Base-by-base conservation (phyloP, 2,888 invertebrate genomes). In the Microplitis manilae region DNA sequence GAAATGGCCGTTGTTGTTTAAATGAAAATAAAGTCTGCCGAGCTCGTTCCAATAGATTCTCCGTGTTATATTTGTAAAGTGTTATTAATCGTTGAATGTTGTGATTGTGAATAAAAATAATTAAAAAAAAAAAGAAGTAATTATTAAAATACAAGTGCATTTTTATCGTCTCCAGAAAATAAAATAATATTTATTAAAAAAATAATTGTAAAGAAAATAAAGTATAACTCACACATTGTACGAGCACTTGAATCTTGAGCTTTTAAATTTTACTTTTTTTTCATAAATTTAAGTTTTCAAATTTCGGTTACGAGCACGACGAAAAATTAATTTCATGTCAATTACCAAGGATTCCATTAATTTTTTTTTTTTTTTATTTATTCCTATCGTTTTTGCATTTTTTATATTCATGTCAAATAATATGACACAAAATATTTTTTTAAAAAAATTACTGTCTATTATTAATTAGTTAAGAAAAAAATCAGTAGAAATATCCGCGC, bases 321-420 rank as follows among this genome's bases (percentile, higher is more conserved):
- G 75, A 79, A 79, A 68, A 79, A 89, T 90, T 84, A 90, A 88
- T 91, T 94, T 94, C 93, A 94, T 94, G 94, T 94, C 94, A 94
- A 94, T 94, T 94, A 94, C 92, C 8, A 13, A 30, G 30, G 2
- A 30, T 30, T 4, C 30, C 0, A 30, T 30, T 30, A 30, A 30
- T 30, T 30, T 30, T 30, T 30, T 30, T 30, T 30, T 30, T 30
- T 30, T 30, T 30, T 30, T 30, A n/a, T 30, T 1, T 1, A 20
- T 20, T 1, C 1, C 20, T 20, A 20, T 20, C 20, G 1, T 30
- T 30, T 30, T 30, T 30, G 30, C 0, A 30, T 30, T 30, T 30
- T 30, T 30, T 4, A 30, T 30, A 30, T 30, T 30, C 4, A 30
- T 4, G 30, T 30, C 30, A 30, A 30, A 30, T 30, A 30, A 30